These are phyloP conservation scores for Hyperopisus bebe DNA, from an alignment of 2,113 vertebrate species.

Conservation along the genomic window DNA sequence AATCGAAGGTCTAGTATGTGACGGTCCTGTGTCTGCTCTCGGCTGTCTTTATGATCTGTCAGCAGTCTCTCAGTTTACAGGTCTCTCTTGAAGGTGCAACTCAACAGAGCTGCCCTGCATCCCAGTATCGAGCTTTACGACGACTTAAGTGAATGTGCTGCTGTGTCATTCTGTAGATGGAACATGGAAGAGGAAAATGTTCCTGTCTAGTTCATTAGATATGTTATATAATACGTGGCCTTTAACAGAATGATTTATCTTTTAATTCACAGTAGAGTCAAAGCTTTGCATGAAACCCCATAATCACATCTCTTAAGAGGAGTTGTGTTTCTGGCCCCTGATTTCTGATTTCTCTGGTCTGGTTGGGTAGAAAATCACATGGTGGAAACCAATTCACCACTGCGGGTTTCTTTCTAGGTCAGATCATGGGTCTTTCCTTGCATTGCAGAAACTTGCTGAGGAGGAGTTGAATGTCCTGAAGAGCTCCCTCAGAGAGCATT, in stretches of 20 bases:
- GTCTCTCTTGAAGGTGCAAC: neutral
- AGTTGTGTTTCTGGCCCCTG: neutral
- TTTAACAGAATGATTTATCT: neutral
- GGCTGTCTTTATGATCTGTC: neutral
- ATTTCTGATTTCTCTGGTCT: neutral
- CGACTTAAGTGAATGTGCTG: neutral
- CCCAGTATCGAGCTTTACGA: neutral
- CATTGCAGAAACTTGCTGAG: conserved; percentile 70
- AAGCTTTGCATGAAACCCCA: neutral
- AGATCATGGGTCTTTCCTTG: neutral
- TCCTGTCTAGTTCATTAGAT: neutral
- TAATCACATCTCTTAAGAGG: neutral
- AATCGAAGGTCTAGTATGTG: neutral
- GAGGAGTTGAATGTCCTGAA: conserved; percentile 69
- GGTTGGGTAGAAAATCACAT: neutral
- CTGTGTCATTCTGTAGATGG: neutral
- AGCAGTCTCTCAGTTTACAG: neutral
- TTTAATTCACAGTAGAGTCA: neutral
- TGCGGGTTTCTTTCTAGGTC: neutral
- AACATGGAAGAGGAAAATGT: neutral
- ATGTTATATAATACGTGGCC: neutral
- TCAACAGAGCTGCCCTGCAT: neutral
- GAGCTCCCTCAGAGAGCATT: conserved; percentile 66
- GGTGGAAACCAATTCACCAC: neutral
- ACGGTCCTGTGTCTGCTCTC: neutral